Percentiles rank a stretch among this genome's conserved stretches.
These are phyloP conservation scores for Hetaerina titia DNA, from an alignment of 2,888 invertebrate genomes.

Conservation along the genomic window DNA sequence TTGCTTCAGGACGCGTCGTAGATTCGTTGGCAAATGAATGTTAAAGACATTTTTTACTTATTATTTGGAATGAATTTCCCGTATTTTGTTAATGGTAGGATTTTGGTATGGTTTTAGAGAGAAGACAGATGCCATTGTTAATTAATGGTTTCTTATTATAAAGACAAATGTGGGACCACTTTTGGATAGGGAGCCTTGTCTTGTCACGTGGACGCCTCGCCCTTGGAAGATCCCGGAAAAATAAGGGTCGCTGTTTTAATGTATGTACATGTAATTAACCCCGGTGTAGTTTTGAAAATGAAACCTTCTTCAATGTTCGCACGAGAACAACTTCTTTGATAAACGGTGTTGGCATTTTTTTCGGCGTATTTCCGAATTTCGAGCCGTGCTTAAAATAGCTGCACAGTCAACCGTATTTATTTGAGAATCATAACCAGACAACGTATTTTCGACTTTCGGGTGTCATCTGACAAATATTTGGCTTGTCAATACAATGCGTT, in stretches of 20 bases:
- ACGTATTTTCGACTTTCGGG: not conserved
- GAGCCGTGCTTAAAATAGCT: not conserved
- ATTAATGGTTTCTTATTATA: constrained; percentile 38
- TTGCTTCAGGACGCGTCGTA: constrained; percentile 45
- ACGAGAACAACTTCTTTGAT: not conserved
- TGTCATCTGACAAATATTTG: not conserved
- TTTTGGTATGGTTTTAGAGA: constrained; percentile 16
- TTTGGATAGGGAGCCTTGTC: constrained; percentile 61
- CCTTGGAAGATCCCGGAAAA: constrained; percentile 33
- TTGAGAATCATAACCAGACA: not conserved
- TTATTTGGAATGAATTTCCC: constrained; percentile 22
- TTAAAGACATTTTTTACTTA: constrained; percentile 27
- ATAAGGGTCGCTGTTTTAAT: constrained; percentile 49
- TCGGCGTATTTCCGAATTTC: not conserved
- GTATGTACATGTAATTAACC: constrained; percentile 8
- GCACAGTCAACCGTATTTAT: constrained; percentile 11
- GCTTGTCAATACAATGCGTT: not conserved
- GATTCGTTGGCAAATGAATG: constrained; percentile 16
- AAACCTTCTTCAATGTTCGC: not conserved
- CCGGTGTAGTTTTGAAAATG: not conserved
- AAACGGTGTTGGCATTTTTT: not conserved
- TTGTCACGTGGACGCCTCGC: constrained; percentile 54
- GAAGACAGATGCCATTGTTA: constrained; percentile 25
- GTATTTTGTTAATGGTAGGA: not conserved
- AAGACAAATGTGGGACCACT: constrained; percentile 64